Evolutionary conservation across 2,888 invertebrate genomes (phyloP).

Genomic region (Sthenelais limicola): DNA sequence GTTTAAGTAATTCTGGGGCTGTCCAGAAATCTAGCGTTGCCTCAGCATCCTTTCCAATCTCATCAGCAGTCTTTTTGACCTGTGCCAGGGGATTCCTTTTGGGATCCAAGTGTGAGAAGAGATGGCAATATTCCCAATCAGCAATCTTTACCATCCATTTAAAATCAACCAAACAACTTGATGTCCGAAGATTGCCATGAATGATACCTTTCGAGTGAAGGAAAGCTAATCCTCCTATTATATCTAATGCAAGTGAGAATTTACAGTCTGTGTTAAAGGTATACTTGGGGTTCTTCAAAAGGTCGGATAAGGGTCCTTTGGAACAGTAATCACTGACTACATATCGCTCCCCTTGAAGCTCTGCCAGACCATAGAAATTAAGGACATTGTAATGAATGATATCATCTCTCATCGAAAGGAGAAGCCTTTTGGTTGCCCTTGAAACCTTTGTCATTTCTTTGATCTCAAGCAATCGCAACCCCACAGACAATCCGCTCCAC

Average conservation of each 20-base stretch:
- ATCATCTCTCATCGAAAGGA: conserved; percentile 58
- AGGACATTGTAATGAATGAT: conserved; percentile 60
- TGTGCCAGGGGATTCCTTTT: conserved; percentile 48
- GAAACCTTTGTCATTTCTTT: conserved; percentile 30
- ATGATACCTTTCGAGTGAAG: conserved; percentile 61
- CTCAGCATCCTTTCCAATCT: conserved; percentile 35
- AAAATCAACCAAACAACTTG: conserved; percentile 61
- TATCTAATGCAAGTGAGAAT: conserved; percentile 56
- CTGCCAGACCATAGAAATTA: conserved; percentile 61
- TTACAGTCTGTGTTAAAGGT: conserved; percentile 59
- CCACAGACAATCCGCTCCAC: conserved; percentile 55
- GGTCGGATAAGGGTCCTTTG: conserved; percentile 59
- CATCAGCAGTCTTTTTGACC: conserved; percentile 44
- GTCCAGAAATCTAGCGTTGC: conserved; percentile 58
- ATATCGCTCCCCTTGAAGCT: conserved; percentile 54
- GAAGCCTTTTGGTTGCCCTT: conserved; percentile 50
- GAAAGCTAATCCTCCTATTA: conserved; percentile 60
- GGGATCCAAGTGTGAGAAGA: conserved; percentile 47
- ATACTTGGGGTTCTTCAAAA: conserved; percentile 59
- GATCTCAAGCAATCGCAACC: conserved; percentile 50
- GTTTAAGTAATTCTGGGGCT: conserved; percentile 61
- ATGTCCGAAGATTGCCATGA: conserved; percentile 61
- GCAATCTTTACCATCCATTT: conserved; percentile 65
- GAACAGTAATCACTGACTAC: conserved; percentile 59
- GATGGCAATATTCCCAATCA: conserved; percentile 61